Conservation (phyloP, 2,797 vertebrate genomes). For the Nothura maculosa region DNA sequence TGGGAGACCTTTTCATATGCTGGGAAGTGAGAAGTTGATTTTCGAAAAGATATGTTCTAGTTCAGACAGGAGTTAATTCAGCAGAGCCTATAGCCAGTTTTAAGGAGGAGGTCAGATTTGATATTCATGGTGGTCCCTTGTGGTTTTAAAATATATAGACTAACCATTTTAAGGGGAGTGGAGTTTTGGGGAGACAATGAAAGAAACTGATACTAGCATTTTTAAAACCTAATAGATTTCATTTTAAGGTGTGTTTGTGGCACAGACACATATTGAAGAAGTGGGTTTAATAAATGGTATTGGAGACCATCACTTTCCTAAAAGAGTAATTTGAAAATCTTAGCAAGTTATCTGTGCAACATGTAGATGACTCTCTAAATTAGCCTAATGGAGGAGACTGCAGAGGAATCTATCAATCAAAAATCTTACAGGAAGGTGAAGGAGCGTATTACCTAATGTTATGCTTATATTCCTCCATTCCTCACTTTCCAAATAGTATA, state of each 20-base stretch:
- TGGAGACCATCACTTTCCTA: conserved; percentile 19
- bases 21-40: conserved; percentile 75
- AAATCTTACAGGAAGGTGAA: conserved; percentile 19
- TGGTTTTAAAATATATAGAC: conserved; percentile 61
- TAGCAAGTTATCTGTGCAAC: conserved; percentile 32
- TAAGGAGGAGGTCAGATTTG: conserved; percentile 70
- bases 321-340: conserved; percentile 47
- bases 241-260: conserved; percentile 13
- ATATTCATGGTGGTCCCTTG: conserved; percentile 39
- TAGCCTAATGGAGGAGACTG: conserved; percentile 48
- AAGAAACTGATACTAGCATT: not conserved
- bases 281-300: not conserved
- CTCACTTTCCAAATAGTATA: conserved; percentile 18
- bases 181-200: not conserved
- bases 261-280: not conserved
- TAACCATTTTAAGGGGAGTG: not conserved
- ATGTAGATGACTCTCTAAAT: conserved; percentile 45
- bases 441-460: not conserved
- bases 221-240: conserved; percentile 36
- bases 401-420: conserved; percentile 26
- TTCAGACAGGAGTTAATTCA: conserved; percentile 72
- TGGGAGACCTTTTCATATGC: conserved; percentile 63
- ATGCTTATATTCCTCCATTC: conserved; percentile 6
- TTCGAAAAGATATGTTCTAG: conserved; percentile 66
- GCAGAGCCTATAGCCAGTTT: conserved; percentile 39